Base-by-base conservation (phyloP, 1,140 invertebrate genomes). In the Berghia stephanieae region DNA sequence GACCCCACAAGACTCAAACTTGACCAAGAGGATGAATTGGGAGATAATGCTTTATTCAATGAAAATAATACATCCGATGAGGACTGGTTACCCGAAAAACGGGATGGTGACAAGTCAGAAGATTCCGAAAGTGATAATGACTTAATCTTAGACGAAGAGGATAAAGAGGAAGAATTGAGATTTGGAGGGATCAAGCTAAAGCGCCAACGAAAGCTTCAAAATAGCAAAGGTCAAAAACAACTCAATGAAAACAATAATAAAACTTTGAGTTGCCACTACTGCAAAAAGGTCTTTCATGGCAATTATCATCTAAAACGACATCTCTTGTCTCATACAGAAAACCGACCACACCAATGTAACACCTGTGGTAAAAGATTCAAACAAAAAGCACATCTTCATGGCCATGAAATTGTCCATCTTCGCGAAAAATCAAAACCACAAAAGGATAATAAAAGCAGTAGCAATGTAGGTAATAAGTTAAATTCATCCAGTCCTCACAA, bases 351-450 rank as follows among this genome's bases (percentile, higher is more conserved):
- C 74, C 5, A 38, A 13, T 80, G 79, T n/a, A 31, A 77, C 4
- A 34, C 43, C 16, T 80, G 79, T 24, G 36, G 44, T 1, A 80
- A 80, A 42, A 63, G 75, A 24, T 80, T 80, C 71, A 80, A 80
- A 42, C 79, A 80, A 46, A 76, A 76, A 34, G 74, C 74, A 13
- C 74, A 76, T 60, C 63, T 76, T 4, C 38, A 67, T 21, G 74
- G 74, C 1, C 74, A 76, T 27, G 24, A n/a, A 40, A 43, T 24
- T n/a, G 72, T 75, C 8, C 72, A 75, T 24, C 27, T 42, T 5
- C 52, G 72, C 21, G 34, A 34, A 16, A 6, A 13, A 16, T n/a
- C n/a, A n/a, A 60, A 75, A 27, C 31, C 27, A 24, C 6, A 52
- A 2, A 21, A 60, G 16, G 42, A 18, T 3, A 40, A 60, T 18